Base-by-base conservation (phyloP, 2,888 invertebrate genomes). In the Drosophila percnosoma region DNA sequence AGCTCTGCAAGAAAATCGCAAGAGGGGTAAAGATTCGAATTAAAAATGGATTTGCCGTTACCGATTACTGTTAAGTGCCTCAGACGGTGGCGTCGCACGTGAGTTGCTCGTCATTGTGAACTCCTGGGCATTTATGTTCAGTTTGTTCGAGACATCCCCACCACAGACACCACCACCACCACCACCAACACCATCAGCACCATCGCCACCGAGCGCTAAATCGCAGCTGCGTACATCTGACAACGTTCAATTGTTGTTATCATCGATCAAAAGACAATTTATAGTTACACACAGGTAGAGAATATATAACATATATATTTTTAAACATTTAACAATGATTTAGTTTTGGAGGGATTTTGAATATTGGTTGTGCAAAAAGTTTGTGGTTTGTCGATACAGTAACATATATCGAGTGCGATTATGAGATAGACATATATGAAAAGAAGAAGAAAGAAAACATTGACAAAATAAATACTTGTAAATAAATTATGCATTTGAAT, bases 81-180 rank as follows among this genome's bases (percentile, higher is more conserved):
- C 90, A 80, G 85, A 86, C 83, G 91, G 82, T 80, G 88, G 75
- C 72, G 80, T 75, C 29, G 74, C 67, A 54, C 76, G 77, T 60
- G 73, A 66, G 68, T 81, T 72, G 67, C 67, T 67, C 59, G 81
- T 95, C 96, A 97, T 97, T 90, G 96, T 96, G 94, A 98, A 97
- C 94, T 97, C 97, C 94, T 97, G 97, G 72, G 97, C 97, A 94
- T 97, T 96, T 80, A 97, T 97, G 93, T 97, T 97, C 87, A 97
- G 94, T 93, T 96, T 96, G 92, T 95, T 96, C 88, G 89, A 74
- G 78, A 87, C 78, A 92, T 94, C 94, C 92, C 94, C 94, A 94
- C 95, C 95, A 70, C 51, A 68, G 63, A 67, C 65, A 64, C n/a
- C 70, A 63, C 59, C 66, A 67, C 59, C 66, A 64, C n/a, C 69